Conservation (phyloP, 2,113 vertebrate genomes). For the Grammomys surdaster region DNA sequence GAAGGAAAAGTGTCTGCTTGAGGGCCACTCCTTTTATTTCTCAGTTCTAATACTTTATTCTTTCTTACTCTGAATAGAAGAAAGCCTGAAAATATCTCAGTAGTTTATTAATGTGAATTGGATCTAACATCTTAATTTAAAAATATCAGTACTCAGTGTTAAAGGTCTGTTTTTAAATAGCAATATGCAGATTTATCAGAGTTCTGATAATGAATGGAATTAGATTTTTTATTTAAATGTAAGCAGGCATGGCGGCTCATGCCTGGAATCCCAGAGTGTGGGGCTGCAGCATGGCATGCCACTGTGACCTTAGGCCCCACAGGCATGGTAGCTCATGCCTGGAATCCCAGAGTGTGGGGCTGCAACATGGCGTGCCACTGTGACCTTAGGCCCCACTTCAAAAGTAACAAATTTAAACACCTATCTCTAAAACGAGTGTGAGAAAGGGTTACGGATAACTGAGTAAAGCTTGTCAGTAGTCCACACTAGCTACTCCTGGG, state of each 20-base stretch:
- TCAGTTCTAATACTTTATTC: conserved; percentile 37
- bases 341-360: background rate
- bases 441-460: background rate
- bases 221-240: background rate
- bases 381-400: background rate
- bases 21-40: background rate
- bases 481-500: conserved; percentile 12
- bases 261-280: background rate
- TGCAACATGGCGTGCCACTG: background rate
- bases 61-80: conserved; percentile 50
- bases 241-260: background rate
- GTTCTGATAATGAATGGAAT: conserved; percentile 43
- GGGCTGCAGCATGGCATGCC: too few species aligned
- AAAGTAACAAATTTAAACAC: background rate
- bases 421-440: too few species aligned
- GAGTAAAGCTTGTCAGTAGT: background rate
- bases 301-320: background rate
- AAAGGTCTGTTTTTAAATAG: conserved; percentile 52
- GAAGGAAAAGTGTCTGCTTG: background rate
- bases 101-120: conserved; percentile 41
- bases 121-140: conserved; percentile 52
- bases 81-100: background rate
- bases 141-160: conserved; percentile 60
- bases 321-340: background rate
- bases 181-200: conserved; percentile 56